Conservation (phyloP, 2,113 vertebrate species). For the Callopanchax toddi region DNA sequence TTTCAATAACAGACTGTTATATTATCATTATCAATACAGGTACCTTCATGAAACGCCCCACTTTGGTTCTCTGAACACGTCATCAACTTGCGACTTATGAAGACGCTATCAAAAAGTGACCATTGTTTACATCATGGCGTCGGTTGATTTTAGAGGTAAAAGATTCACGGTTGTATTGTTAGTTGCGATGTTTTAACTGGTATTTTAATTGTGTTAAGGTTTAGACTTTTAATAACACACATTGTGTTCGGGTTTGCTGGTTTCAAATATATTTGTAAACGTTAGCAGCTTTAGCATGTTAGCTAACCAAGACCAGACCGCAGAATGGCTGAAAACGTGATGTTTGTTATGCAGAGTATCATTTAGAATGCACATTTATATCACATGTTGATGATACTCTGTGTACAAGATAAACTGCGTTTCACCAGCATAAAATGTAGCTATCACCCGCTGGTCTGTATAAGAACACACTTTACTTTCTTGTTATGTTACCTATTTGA, state of each 20-base stretch:
- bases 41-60: too few relatives aligned
- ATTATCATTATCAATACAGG: too few relatives aligned
- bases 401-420: too few relatives aligned
- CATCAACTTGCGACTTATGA: slow-evolving; percentile 32
- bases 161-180: background rate
- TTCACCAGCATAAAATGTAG: too few relatives aligned
- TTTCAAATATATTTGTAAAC: background rate
- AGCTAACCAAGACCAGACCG: background rate
- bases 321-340: too few relatives aligned
- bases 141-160: slow-evolving; percentile 77
- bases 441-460: too few relatives aligned
- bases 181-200: background rate
- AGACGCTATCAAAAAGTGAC: slow-evolving; percentile 34
- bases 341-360: background rate
- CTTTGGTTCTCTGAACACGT: too few relatives aligned
- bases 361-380: too few relatives aligned
- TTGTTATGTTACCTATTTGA: too few relatives aligned
- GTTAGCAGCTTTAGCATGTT: background rate
- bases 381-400: too few relatives aligned
- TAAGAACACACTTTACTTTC: too few relatives aligned
- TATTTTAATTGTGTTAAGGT: background rate
- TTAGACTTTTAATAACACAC: background rate
- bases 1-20: too few relatives aligned
- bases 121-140: slow-evolving; percentile 72
- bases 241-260: background rate